phyloP scores from a whole-genome alignment of 2,113 vertebrate species.

The Rana temporaria region DNA sequence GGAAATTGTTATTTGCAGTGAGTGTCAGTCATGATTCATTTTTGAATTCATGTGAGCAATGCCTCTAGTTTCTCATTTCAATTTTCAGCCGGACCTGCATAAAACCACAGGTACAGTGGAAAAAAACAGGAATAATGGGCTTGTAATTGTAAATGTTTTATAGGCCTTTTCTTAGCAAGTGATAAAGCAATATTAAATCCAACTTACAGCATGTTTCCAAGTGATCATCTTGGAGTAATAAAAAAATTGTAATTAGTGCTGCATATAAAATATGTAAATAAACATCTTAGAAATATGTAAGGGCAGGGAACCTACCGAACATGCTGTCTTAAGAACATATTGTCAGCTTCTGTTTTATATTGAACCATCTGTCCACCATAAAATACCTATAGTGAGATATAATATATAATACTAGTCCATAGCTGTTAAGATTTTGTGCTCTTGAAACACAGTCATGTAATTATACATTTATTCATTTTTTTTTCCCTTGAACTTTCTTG shows the following conservation, averaged over 20 bases:
- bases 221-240: background rate
- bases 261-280: background rate
- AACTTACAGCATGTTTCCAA: background rate
- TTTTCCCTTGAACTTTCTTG: too few relatives aligned
- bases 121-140: background rate
- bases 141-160: constrained; percentile 3
- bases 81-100: constrained; percentile 32
- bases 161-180: background rate
- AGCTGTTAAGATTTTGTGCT: too few relatives aligned
- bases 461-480: too few relatives aligned
- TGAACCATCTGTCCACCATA: too few relatives aligned
- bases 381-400: too few relatives aligned
- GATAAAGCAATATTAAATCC: background rate
- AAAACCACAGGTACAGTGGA: constrained; percentile 21
- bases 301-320: too few relatives aligned
- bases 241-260: background rate
- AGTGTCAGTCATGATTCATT: constrained; percentile 58
- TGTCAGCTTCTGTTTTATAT: too few relatives aligned
- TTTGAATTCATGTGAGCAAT: constrained; percentile 28
- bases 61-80: constrained; percentile 45
- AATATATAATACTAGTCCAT: too few relatives aligned
- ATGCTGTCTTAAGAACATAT: too few relatives aligned
- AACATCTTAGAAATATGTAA: background rate
- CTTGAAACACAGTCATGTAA: too few relatives aligned
- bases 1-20: constrained; percentile 56